Evolutionary conservation across 2,113 vertebrate genomes (phyloP).

Genomic region (Rhea pennata): DNA sequence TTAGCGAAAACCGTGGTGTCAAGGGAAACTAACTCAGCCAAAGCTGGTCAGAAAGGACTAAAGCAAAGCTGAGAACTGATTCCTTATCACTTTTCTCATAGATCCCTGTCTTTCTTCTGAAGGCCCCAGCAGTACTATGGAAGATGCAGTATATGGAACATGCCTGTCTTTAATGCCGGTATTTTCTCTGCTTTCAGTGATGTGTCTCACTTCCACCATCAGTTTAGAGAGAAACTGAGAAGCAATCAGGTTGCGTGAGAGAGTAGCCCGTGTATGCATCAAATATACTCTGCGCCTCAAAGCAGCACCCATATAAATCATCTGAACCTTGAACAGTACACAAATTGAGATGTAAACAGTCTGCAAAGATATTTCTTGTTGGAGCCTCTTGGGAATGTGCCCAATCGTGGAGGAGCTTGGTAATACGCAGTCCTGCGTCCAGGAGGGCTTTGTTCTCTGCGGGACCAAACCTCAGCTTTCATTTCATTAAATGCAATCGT

Average conservation of each 20-base stretch:
- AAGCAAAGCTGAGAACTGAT: not conserved
- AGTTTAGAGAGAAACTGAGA: not conserved
- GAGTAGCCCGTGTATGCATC: not conserved
- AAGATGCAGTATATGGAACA: not conserved
- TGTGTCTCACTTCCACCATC: not conserved
- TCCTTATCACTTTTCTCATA: not conserved
- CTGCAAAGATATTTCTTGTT: rapidly evolving
- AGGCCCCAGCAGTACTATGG: not conserved
- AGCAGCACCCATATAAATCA: not conserved
- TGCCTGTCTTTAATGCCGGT: not conserved
- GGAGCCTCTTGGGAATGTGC: not conserved
- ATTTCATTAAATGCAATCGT: not conserved
- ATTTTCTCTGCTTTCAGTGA: not conserved
- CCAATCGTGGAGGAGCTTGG: rapidly evolving
- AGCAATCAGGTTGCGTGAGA: rapidly evolving
- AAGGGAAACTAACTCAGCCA: not conserved
- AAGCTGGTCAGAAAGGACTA: not conserved
- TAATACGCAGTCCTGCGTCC: not conserved
- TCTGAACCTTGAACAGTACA: rapidly evolving
- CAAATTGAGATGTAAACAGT: rapidly evolving
- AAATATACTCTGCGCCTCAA: not conserved
- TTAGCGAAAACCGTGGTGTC: not conserved
- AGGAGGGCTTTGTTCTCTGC: constrained; percentile 48
- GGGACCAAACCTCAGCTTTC: constrained; percentile 45
- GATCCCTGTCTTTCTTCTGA: not conserved